Evolutionary conservation across 1,140 invertebrate genomes (phyloP).

Genomic region (Rhopalosiphum maidis): DNA sequence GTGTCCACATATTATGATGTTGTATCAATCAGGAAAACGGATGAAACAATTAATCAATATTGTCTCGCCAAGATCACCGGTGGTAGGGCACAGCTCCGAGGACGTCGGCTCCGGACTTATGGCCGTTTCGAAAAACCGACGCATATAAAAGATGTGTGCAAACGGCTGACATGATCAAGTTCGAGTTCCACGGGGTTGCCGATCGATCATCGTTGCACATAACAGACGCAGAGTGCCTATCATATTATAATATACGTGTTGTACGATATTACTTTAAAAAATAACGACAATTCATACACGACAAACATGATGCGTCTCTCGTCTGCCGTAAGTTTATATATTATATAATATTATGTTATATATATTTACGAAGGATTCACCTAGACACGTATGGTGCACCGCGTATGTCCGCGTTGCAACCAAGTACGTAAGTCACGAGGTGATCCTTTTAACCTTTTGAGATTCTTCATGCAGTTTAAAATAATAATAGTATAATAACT

Average conservation of each 20-base stretch:
- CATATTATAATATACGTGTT: neutral
- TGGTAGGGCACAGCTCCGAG: conserved; percentile 17
- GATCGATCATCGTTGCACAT: neutral
- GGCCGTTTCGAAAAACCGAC: neutral
- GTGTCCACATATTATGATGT: neutral
- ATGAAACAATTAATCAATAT: neutral
- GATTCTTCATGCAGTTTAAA: neutral
- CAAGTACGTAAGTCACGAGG: neutral
- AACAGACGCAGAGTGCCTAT: neutral
- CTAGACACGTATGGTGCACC: neutral
- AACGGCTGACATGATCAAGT: neutral
- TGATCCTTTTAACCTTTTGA: neutral
- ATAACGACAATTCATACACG: neutral
- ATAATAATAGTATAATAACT: neutral
- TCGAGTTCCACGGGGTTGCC: neutral
- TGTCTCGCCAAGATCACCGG: neutral
- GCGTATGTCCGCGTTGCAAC: neutral
- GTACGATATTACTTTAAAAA: neutral
- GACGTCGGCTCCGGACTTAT: conserved; percentile 30
- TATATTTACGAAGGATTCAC: neutral
- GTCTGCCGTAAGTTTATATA: conserved; percentile 41
- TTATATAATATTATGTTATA: neutral
- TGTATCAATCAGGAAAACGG: conserved; percentile 24
- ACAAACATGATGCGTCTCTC: conserved; percentile 16
- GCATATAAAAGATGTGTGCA: conserved; percentile 2